Base-by-base conservation (phyloP, 2,888 invertebrate species). In the Papilio gigon region DNA sequence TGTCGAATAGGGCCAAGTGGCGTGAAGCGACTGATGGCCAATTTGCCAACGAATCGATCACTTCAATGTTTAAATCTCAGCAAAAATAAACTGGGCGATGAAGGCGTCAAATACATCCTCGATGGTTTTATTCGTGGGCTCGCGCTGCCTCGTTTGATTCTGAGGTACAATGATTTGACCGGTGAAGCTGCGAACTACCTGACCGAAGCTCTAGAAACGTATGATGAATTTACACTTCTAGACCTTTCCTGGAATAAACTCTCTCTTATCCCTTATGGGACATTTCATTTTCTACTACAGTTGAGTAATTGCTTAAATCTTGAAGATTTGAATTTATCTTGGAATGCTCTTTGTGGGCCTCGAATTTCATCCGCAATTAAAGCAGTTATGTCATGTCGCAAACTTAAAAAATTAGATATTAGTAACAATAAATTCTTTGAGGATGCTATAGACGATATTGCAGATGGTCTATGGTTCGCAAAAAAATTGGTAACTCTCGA, bases 241-340 rank as follows among this genome's bases (percentile, higher is more conserved):
- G 80, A 90, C 74, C 72, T 89, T 4, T 88, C 89, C 0, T 88
- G 86, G 86, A 90, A 90, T 65, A 81, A 77, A 59, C 73, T 87
- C 0, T 79, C 71, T 68, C 73, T 76, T 2, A 75, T 80, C 30
- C 71, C 71, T 22, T 72, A 71, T 14, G 82, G 82, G n/a, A 77
- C 79, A 2, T 76, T 66, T 22, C 75, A 69, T 70, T 77, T 89
- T 6, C 71, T 88, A 0, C 47, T 17, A 11, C 75, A 71, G 14
- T 72, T 89, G 35, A 70, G 80, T 37, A 83, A 85, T 71, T 87
- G 76, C 62, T 73, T 74, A 33, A 37, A 65, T 14, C 76, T 89
- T 20, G 71, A 81, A 75, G 80, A 81, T 44, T 65, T 90, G 42
- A 74, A 88, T 77, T 74, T 90, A 22, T 79, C 89, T 3, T 89